These are phyloP conservation scores for Edolisoma coerulescens DNA, from an alignment of 2,113 vertebrate species.

Conservation along the genomic window DNA sequence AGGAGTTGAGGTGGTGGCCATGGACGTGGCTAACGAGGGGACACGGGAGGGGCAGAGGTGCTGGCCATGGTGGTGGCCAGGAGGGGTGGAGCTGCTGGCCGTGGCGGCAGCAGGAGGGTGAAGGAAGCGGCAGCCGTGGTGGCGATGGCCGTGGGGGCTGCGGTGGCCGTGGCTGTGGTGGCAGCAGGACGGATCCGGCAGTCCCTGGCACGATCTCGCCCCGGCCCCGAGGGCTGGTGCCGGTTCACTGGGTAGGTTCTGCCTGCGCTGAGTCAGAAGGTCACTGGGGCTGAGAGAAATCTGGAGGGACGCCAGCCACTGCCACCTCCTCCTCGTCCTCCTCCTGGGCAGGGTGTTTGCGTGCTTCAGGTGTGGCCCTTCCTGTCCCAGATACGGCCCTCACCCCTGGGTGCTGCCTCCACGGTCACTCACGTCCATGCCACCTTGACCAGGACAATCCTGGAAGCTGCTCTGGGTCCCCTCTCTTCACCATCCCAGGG, in stretches of 20 bases:
- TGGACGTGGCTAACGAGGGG: neutral
- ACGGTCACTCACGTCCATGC: accelerated
- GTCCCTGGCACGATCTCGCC: neutral
- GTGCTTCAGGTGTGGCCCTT: conserved; percentile 31
- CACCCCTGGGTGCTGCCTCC: neutral
- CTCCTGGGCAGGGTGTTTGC: neutral
- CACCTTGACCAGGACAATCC: neutral
- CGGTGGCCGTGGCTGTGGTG: accelerated
- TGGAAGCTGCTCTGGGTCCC: neutral
- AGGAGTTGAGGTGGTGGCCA: neutral
- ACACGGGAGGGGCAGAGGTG: too few species aligned
- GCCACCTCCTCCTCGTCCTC: neutral
- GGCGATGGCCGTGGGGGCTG: accelerated
- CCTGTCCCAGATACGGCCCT: conserved; percentile 25
- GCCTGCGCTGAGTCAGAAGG: conserved; percentile 72
- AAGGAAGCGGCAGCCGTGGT: neutral
- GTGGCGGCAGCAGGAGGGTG: neutral
- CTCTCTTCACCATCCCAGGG: accelerated
- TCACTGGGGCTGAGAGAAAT: conserved; percentile 51
- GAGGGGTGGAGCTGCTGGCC: neutral
- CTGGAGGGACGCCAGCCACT: neutral
- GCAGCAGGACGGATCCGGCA: neutral
- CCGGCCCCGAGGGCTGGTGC: conserved; percentile 7
- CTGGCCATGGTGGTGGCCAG: neutral
- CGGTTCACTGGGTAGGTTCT: conserved; percentile 34